Evolutionary conservation across 2,888 invertebrate species (phyloP), one percentile per base, ranked within the genome.

Genomic region (Eristalis intricaria): DNA sequence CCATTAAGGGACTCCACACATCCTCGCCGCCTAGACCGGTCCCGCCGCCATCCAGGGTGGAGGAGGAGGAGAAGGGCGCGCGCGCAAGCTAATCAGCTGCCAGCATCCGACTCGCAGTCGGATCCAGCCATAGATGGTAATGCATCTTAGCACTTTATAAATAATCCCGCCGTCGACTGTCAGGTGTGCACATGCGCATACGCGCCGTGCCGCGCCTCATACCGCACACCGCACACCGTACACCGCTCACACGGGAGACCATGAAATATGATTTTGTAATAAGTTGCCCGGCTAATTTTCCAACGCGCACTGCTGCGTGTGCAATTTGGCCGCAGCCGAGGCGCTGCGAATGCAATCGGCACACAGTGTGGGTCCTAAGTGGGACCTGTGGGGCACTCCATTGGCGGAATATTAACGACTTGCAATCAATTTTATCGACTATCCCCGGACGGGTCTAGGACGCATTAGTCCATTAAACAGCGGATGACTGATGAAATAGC

Each of bases 391-490:
- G 76, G 87, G 87, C 35, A 87, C 73, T 50, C 84, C 87, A 75
- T 76, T 76, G 66, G 68, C 23, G 60, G 79, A 80, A 84, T 76
- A 87, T 87, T 87, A 87, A 87, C 87, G 87, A 87, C 87, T 80
- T 80, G 84, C 87, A 87, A 87, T 87, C 87, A 87, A 84, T 87
- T 87, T 87, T 87, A 87, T 87, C 84, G 87, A 87, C 87, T 77
- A 64, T 22, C 65, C 38, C 26, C 61, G 64, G 15, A 29, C 35
- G n/a, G n/a, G 38, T 68, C 69, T 66, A 66, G 71, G 70, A 61
- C 69, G 61, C 82, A 86, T 86, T 86, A 75, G 79, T 75, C 71
- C 68, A 84, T 87, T 84, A 84, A 84, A 84, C 73, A 35, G 79
- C 71, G 65, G 69, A 84, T 87, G 87, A 87, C 79, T 84, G 84